phyloP scores from a whole-genome alignment of 2,888 invertebrate genomes.

The Drosophila mettleri region DNA sequence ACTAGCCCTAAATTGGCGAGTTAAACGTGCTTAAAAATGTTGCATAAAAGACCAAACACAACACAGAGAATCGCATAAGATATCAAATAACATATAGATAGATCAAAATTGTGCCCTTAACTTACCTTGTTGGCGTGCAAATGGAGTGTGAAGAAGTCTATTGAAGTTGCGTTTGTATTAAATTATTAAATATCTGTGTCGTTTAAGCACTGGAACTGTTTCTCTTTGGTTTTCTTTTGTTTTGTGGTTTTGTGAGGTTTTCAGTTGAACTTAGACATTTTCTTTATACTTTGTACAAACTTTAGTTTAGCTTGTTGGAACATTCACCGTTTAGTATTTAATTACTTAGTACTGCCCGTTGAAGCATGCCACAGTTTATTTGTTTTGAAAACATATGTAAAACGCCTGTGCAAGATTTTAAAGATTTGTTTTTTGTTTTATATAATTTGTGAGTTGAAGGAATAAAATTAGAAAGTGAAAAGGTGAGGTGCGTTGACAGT shows the following conservation, averaged over 20 bases:
- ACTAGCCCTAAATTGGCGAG: constrained; percentile 14
- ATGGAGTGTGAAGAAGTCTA: constrained; percentile 29
- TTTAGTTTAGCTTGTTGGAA: constrained; percentile 61
- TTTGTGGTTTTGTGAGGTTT: constrained; percentile 18
- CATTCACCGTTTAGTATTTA: constrained; percentile 67
- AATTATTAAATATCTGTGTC: constrained; percentile 21
- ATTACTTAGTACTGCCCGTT: constrained; percentile 44
- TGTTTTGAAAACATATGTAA: constrained; percentile 8
- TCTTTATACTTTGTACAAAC: constrained; percentile 58
- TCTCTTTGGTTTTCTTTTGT: constrained; percentile 1
- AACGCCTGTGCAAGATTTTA: constrained; percentile 40
- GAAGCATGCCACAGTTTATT: constrained; percentile 43
- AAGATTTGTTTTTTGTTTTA: not conserved
- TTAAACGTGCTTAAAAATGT: constrained; percentile 25
- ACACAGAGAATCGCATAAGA: constrained; percentile 38
- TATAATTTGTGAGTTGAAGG: constrained; percentile 13
- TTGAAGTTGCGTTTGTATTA: constrained; percentile 26
- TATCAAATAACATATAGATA: constrained; percentile 22
- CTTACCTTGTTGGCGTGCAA: constrained; percentile 49
- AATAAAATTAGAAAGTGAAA: constrained; percentile 20
- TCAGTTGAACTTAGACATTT: constrained; percentile 30
- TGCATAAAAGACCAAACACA: constrained; percentile 45
- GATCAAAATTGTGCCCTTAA: constrained; percentile 28
- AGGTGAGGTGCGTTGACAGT: constrained; percentile 42
- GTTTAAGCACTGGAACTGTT: constrained; percentile 37